phyloP scores from a whole-genome alignment of 2,113 vertebrate genomes.

The Diphyllodes magnificus region DNA sequence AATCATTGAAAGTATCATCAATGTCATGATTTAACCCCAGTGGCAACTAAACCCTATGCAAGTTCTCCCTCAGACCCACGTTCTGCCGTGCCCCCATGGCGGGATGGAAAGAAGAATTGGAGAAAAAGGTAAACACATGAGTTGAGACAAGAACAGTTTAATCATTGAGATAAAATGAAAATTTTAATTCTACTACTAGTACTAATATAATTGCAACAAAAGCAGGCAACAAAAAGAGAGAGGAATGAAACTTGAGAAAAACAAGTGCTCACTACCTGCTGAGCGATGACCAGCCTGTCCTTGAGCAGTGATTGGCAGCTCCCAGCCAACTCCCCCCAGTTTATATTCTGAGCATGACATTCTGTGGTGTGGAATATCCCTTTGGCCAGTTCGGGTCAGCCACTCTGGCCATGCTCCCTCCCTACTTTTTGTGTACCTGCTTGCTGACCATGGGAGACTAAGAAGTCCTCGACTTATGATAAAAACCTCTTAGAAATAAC shows the following conservation, averaged over 20 bases:
- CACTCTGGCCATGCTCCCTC: neutral
- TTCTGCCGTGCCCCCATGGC: rapidly evolving
- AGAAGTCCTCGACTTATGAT: neutral
- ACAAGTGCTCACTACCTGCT: no score
- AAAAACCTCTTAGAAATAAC: neutral
- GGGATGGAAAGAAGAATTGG: neutral
- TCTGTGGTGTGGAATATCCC: neutral
- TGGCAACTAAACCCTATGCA: neutral
- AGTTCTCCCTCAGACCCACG: rapidly evolving
- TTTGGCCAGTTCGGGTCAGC: neutral
- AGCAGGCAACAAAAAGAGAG: neutral
- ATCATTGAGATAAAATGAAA: neutral
- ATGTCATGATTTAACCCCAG: neutral
- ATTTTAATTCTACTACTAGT: neutral
- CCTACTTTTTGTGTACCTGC: neutral
- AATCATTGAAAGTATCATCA: neutral
- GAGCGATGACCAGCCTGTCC: neutral
- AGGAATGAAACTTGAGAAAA: neutral
- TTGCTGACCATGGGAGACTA: neutral
- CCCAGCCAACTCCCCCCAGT: neutral
- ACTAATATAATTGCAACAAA: neutral
- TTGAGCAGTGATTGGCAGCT: neutral
- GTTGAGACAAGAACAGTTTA: neutral
- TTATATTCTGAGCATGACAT: neutral
- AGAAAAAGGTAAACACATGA: neutral